Base-by-base conservation (phyloP, 2,113 vertebrate genomes). In the Myrmecophaga tridactyla region DNA sequence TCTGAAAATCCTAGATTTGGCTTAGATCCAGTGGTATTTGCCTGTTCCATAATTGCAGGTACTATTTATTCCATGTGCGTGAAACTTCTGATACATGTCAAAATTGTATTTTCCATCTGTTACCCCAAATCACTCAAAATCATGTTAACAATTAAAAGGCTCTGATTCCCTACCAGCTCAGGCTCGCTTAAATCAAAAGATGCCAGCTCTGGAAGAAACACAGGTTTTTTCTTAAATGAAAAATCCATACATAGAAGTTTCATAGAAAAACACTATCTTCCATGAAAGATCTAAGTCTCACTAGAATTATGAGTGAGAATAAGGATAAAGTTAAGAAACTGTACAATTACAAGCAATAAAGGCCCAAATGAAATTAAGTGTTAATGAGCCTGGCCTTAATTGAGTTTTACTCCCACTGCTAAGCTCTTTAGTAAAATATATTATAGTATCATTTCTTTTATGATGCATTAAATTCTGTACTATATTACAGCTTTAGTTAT, bases 401-500 rank as follows among this genome's bases (percentile, higher is more conserved):
- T 58, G 0, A 95, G 92, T 96, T 97, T 96, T 97, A 96, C 53
- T 97, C 94, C 67, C 67, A 88, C 95, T 96, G 90, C 67, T 58
- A 94, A 97, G 97, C 93, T 70, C 75, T 94, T 95, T 97, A 94
- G 90, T 82, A 94, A 96, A 95, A 96, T 96, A 1, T 93, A 46
- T 96, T 96, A 96, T 94, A 97, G 34, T 73, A 96, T 97, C 97
- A 94, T 83, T 96, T 58, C 43, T 97, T 97, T 96, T 94, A 96
- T 96, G 95, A 93, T 85, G 36, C 89, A 81, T 97, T 98, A 96
- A 96, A 97, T 90, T 96, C 75, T 96, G 46, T 92, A 84, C 27
- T 97, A 94, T 95, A 96, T 77, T 94, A 86, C 89, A 96, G 53
- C 56, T 97, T 97, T 96, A 92, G 75, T 96, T 92, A 96, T 96